Evolutionary conservation across 2,797 vertebrate species (phyloP).

Genomic region (Halcyon chelicuti): DNA sequence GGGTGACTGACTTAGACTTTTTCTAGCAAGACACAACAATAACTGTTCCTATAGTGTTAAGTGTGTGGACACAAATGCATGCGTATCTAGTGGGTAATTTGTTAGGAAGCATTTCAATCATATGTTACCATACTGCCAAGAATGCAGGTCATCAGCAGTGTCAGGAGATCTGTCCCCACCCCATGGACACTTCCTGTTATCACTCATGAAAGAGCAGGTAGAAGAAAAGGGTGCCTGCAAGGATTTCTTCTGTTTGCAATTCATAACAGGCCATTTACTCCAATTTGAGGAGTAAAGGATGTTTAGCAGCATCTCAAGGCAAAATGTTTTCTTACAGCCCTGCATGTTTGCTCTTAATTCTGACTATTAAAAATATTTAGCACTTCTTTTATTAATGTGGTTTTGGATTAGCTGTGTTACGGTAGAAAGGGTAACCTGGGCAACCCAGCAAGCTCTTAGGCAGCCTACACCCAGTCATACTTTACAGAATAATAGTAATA

Average conservation of each 20-base stretch:
- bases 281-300: background rate
- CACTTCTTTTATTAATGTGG: background rate
- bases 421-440: background rate
- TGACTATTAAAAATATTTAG: background rate
- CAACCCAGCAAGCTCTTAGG: background rate
- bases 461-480: background rate
- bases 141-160: background rate
- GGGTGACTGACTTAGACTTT: background rate
- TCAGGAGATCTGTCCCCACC: background rate
- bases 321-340: background rate
- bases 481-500: background rate
- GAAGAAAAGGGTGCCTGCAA: background rate
- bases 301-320: background rate
- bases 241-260: background rate
- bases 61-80: background rate
- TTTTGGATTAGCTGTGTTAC: background rate
- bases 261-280: background rate
- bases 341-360: background rate
- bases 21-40: background rate
- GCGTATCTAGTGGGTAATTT: fast-evolving
- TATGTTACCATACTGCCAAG: too few relatives aligned
- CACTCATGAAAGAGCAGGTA: background rate
- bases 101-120: background rate
- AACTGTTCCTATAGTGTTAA: background rate
- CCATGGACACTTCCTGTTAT: background rate